Conservation (phyloP, 2,113 vertebrate species). For the Pitta sordida region DNA sequence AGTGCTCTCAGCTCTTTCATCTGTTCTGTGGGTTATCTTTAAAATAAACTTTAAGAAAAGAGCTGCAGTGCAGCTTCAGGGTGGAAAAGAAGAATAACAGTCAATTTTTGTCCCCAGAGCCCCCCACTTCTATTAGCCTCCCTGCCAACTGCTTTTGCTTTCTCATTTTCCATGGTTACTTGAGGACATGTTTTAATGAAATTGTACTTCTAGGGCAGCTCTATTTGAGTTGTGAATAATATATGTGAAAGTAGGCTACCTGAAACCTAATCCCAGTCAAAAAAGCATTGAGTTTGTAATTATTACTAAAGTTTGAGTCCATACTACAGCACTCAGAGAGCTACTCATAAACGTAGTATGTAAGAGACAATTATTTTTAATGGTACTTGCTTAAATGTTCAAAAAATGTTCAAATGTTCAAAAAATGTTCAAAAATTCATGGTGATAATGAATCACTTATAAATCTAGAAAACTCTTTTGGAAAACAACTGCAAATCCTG, state of each 20-base stretch:
- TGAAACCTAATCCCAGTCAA: neutral
- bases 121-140: neutral
- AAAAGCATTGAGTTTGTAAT: neutral
- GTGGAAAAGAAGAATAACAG: neutral
- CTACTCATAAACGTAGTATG: neutral
- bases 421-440: neutral
- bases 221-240: constrained; percentile 27
- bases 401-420: neutral
- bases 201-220: constrained; percentile 15
- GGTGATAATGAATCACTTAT: neutral
- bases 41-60: constrained; percentile 1
- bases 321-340: neutral
- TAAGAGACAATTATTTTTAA: neutral
- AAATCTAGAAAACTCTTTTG: neutral
- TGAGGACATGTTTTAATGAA: constrained; percentile 34
- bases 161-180: constrained; percentile 8
- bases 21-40: neutral
- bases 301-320: neutral
- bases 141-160: neutral
- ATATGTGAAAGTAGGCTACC: constrained; percentile 20
- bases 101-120: neutral
- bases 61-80: neutral
- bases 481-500: neutral
- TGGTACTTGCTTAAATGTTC: neutral
- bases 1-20: neutral